Conservation (phyloP, 2,113 vertebrate species). For the Saccopteryx bilineata region DNA sequence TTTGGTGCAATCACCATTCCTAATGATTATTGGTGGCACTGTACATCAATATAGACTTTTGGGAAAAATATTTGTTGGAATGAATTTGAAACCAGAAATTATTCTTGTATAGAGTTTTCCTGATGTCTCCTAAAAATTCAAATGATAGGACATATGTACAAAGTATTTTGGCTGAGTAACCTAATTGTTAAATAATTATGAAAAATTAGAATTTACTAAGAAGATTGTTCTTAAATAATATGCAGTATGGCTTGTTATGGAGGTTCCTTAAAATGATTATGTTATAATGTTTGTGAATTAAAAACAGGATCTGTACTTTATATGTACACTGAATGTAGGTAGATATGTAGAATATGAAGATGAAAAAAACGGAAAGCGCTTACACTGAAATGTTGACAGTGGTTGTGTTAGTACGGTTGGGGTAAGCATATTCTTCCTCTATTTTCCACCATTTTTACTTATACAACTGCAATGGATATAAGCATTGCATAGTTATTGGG, state of each 20-base stretch:
- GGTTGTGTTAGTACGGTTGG: neutral
- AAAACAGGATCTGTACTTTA: neutral
- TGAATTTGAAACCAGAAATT: slow-evolving; percentile 11
- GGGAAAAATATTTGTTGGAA: neutral
- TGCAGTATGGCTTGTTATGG: neutral
- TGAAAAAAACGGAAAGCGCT: neutral
- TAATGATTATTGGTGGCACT: neutral
- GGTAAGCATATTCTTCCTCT: neutral
- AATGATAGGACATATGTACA: neutral
- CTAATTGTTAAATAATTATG: neutral
- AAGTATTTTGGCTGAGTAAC: slow-evolving; percentile 32
- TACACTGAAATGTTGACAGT: neutral
- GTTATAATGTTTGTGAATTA: neutral
- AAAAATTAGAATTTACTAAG: neutral
- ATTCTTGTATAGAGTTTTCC: neutral
- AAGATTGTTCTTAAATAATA: neutral
- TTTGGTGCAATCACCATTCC: neutral
- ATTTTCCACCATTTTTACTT: neutral
- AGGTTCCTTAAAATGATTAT: neutral
- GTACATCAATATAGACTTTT: neutral
- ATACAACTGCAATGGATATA: neutral
- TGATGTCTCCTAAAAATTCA: neutral
- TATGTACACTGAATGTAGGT: neutral
- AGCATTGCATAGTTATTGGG: neutral
- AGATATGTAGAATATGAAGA: neutral